Evolutionary conservation across 2,797 vertebrate species (phyloP), one percentile per base, ranked within the genome.

Genomic region (Yasuhikotakia modesta): DNA sequence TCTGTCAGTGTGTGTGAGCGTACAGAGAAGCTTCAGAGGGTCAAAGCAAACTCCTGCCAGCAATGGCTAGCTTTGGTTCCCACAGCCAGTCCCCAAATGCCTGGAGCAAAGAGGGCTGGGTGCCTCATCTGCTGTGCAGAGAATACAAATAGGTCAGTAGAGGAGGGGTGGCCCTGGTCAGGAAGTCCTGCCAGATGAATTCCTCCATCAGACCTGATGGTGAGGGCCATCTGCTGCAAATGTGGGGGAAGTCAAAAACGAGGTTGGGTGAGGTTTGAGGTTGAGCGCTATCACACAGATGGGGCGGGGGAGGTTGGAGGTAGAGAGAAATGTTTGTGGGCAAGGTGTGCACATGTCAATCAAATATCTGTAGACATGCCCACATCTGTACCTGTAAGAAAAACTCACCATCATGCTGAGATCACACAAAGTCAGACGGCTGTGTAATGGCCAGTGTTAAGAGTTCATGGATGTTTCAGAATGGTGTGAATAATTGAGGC

Each of bases 91-190:
- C 86, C 87, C 86, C 85, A 85, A 88, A 92, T 84, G 83, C 88
- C 90, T 87, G 88, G 63, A 91, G 87, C 85, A 82, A 90, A 88
- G 90, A 86, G 79, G 89, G 88, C 90, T 90, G 90, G 89, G 86
- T 92, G 91, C 89, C 92, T 93, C 93, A 92, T 94, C 92, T 93
- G 92, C 89, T 92, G 89, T 92, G 91, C 90, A 90, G 89, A 92
- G 91, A 93, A 93, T 92, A 94, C 93, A 94, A 94, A 94, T 94
- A 93, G 93, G 92, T 93, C 93, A 94, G 85, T 86, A 90, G 87
- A 90, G 85, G 88, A 91, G 87, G 88, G 88, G 87, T 84, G 70
- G 70, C 75, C 80, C 79, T 85, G 88, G 84, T 82, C 82, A 83
- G 87, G 86, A 85, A 90, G 87, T 88, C 86, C 86, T 93, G 92